Percentiles rank a stretch among this genome's conserved stretches.
Evolutionary conservation across 1,140 invertebrate species (phyloP).

Genomic region (Nephila pilipes): DNA sequence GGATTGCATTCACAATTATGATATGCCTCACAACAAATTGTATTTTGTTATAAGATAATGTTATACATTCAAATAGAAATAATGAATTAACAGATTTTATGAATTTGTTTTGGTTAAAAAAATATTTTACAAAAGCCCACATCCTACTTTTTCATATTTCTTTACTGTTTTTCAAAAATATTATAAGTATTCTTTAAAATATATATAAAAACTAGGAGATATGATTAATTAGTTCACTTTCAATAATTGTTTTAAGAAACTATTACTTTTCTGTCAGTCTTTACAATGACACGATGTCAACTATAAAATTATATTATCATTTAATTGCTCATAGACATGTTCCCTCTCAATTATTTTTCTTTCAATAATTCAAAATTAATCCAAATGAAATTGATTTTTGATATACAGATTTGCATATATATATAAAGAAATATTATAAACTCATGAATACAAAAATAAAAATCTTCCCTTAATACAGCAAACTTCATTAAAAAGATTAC

Average conservation of each 20-base stretch:
- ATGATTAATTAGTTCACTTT: background rate
- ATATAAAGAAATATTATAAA: too few relatives aligned
- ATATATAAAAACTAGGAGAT: background rate
- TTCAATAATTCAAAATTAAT: too few relatives aligned
- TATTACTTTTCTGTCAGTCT: background rate
- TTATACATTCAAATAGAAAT: conserved; percentile 6
- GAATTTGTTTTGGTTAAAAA: background rate
- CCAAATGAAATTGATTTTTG: too few relatives aligned
- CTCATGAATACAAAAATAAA: too few relatives aligned
- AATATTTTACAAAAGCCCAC: background rate
- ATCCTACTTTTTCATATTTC: background rate
- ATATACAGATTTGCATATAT: too few relatives aligned
- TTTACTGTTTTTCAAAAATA: background rate
- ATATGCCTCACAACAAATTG: background rate
- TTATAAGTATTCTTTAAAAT: background rate
- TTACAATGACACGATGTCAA: background rate
- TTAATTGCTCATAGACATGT: too few relatives aligned
- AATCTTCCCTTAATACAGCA: too few relatives aligned
- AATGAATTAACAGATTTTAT: background rate
- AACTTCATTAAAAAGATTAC: too few relatives aligned
- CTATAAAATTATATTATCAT: too few relatives aligned
- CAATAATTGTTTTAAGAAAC: background rate
- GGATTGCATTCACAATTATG: background rate
- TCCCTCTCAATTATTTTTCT: too few relatives aligned
- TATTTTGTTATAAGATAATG: background rate